Conservation (phyloP, 2,113 vertebrate genomes). For the Hassar affinis region DNA sequence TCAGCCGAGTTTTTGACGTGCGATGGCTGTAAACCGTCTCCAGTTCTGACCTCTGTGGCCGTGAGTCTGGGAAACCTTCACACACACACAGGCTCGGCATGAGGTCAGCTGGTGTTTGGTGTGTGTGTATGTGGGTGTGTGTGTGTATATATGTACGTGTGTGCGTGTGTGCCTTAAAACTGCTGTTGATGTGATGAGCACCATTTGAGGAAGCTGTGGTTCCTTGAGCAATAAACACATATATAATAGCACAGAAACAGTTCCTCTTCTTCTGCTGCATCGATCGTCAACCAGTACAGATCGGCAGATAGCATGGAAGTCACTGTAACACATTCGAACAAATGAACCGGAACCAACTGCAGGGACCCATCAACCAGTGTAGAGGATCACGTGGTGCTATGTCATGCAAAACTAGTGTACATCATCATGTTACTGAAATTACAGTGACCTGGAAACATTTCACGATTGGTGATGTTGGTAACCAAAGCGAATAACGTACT, state of each 20-base stretch:
- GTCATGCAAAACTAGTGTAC: not conserved
- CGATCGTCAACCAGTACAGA: not conserved
- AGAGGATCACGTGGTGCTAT: not conserved
- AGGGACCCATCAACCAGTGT: not conserved
- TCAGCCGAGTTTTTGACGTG: not conserved
- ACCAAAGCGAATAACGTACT: not conserved
- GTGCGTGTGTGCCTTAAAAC: no score
- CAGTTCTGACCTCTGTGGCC: not conserved
- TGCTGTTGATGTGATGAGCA: not conserved
- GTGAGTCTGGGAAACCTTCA: not conserved
- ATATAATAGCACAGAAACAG: not conserved
- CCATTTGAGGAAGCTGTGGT: constrained; percentile 19
- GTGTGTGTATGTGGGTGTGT: not conserved
- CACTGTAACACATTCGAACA: not conserved
- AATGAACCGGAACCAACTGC: not conserved
- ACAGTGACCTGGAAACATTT: not conserved
- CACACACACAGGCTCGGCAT: not conserved
- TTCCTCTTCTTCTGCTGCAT: not conserved
- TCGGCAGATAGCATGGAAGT: not conserved
- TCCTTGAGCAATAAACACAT: constrained; percentile 17
- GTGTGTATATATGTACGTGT: not conserved
- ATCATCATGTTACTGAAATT: not conserved
- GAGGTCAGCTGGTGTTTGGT: not conserved
- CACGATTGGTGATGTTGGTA: no score
- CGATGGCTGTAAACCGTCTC: no score